Conservation (phyloP, 2,797 vertebrate genomes). For the Tenualosa thibaudeaui region DNA sequence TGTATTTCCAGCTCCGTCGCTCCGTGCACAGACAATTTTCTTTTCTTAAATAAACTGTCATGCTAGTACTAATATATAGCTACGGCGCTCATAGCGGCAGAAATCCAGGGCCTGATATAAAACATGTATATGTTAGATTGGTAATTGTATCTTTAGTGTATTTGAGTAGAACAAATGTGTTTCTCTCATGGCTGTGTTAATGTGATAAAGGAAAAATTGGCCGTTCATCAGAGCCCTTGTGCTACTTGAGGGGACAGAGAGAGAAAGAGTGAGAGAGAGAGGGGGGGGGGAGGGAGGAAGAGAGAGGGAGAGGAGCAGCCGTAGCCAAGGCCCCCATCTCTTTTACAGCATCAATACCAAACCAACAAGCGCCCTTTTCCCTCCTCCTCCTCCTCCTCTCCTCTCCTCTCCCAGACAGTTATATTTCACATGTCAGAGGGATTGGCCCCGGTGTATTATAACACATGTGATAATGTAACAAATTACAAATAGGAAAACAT, state of each 20-base stretch:
- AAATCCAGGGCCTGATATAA: slow-evolving; percentile 94
- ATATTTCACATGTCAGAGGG: slow-evolving; percentile 82
- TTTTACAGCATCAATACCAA: slow-evolving; percentile 77
- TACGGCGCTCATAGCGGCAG: slow-evolving; percentile 85
- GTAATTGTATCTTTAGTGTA: slow-evolving; percentile 99
- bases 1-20: slow-evolving; percentile 84
- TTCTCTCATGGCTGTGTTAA: slow-evolving; percentile 92
- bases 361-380: slow-evolving; percentile 34
- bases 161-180: slow-evolving; percentile 99
- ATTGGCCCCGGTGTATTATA: slow-evolving; percentile 78
- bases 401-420: slow-evolving; percentile 65
- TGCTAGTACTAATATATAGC: slow-evolving; percentile 99
- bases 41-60: slow-evolving; percentile 99
- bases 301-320: not conserved
- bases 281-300: not conserved
- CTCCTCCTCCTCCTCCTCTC: slow-evolving; percentile 13
- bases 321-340: slow-evolving; percentile 14
- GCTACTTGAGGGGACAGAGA: slow-evolving; percentile 45
- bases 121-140: slow-evolving; percentile 99
- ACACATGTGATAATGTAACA: slow-evolving; percentile 88
- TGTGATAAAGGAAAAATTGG: slow-evolving; percentile 99
- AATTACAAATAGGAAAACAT: slow-evolving; percentile 84
- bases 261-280: not conserved
- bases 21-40: slow-evolving; percentile 99
- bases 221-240: slow-evolving; percentile 92